These are phyloP conservation scores for Xestia c-nigrum DNA, from an alignment of 2,888 invertebrate species.

Conservation along the genomic window DNA sequence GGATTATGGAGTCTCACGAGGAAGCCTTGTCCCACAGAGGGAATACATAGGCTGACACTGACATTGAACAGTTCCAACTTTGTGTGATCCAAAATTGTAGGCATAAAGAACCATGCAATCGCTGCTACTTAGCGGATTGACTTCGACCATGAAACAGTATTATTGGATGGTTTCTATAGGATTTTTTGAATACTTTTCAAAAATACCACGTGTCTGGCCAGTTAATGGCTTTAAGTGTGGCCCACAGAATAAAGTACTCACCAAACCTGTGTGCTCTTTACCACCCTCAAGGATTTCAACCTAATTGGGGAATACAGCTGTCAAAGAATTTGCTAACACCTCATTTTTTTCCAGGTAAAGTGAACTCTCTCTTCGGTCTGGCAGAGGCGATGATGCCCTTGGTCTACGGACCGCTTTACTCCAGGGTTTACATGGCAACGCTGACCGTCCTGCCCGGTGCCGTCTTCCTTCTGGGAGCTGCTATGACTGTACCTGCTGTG, in stretches of 20 bases:
- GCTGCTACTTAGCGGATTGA: neutral
- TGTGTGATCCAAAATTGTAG: neutral
- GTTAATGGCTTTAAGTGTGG: neutral
- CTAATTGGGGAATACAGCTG: neutral
- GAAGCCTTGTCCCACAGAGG: neutral
- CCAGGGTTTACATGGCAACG: constrained; percentile 92
- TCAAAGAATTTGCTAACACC: neutral
- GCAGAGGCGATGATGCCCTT: constrained; percentile 93
- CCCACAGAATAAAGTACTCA: neutral
- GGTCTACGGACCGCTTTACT: constrained; percentile 94
- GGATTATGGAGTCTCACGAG: neutral
- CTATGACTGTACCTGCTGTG: constrained; percentile 92
- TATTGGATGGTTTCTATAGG: neutral
- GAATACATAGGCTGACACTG: neutral
- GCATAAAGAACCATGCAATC: neutral
- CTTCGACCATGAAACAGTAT: neutral
- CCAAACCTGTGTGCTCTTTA: neutral
- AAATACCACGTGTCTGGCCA: neutral
- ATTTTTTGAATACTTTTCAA: neutral
- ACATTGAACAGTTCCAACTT: neutral
- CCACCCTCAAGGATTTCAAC: neutral
- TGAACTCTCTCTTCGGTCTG: constrained; percentile 93
- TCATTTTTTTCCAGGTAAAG: constrained; percentile 89
- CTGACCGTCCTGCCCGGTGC: constrained; percentile 92
- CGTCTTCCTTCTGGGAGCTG: constrained; percentile 92